A percentile compares a stretch with the other conserved stretches of the same genome.
Evolutionary conservation across 2,113 vertebrate genomes (phyloP).

Genomic region (Hystrix cristata): DNA sequence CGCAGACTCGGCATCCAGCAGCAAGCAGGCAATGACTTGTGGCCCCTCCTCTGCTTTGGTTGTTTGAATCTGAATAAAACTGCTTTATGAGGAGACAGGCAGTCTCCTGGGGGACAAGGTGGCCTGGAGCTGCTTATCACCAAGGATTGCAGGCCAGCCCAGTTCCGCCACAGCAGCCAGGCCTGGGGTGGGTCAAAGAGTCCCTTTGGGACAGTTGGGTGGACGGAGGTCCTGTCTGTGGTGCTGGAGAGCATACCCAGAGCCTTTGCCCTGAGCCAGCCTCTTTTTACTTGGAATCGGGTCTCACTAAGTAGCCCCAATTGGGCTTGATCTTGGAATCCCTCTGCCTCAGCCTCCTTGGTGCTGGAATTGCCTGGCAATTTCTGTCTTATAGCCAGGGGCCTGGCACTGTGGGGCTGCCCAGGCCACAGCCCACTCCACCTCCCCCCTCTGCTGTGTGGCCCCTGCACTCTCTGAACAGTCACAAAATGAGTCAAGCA

Average conservation of each 20-base stretch:
- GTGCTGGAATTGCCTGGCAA: not conserved
- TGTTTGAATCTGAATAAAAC: conserved; percentile 89
- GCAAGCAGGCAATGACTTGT: not conserved
- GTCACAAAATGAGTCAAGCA: not conserved
- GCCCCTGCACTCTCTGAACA: not conserved
- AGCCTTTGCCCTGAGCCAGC: not conserved
- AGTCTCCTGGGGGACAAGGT: not conserved
- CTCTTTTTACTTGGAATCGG: not conserved
- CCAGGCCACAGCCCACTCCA: not conserved
- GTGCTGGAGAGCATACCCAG: not conserved
- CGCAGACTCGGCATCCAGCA: not conserved
- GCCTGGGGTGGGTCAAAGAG: not conserved
- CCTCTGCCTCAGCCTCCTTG: not conserved
- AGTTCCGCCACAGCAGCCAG: not conserved
- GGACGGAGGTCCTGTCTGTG: not conserved
- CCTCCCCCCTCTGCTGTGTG: not conserved
- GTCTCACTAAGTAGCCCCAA: not conserved
- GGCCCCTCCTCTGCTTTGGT: conserved; percentile 75
- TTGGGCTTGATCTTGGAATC: not conserved
- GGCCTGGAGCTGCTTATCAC: not conserved
- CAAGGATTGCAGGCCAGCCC: not conserved
- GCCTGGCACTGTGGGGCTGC: not conserved
- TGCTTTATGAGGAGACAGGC: conserved; percentile 75
- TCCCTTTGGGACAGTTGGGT: too few species aligned
- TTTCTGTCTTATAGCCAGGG: not conserved